Percentiles rank a stretch among this genome's conserved stretches.
Evolutionary conservation across 2,113 vertebrate genomes (phyloP).

Genomic region (Myocastor coypus): DNA sequence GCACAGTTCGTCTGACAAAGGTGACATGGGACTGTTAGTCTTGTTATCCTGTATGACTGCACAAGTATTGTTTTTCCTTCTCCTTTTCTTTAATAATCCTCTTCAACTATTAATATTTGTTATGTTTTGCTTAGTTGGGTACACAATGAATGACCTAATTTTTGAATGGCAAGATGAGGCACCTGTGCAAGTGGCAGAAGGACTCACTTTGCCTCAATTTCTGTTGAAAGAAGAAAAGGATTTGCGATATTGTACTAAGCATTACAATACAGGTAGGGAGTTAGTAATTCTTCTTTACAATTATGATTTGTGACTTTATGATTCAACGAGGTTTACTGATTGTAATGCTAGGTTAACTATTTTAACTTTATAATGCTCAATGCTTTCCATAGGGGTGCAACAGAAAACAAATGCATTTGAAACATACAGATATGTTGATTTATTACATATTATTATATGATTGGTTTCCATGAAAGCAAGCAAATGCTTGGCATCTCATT

Average conservation of each 20-base stretch:
- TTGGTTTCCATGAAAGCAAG: neutral
- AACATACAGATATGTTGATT: neutral
- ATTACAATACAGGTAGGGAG: constrained; percentile 96
- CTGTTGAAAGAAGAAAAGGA: constrained; percentile 97
- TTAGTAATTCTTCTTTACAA: neutral
- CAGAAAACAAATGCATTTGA: neutral
- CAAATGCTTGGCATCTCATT: neutral
- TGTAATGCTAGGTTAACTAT: neutral
- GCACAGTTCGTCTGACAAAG: neutral
- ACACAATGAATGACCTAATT: constrained; percentile 99
- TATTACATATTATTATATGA: neutral
- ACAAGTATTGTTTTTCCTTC: neutral
- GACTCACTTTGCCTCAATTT: constrained; percentile 97
- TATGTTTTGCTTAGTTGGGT: constrained; percentile 92
- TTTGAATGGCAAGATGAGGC: constrained; percentile 99
- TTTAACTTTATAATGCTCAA: neutral
- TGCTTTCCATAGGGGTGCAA: neutral
- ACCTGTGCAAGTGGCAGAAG: constrained; percentile 97
- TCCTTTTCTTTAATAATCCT: constrained; percentile 7
- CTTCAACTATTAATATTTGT: neutral
- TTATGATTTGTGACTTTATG: neutral
- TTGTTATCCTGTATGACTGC: neutral
- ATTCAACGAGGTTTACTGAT: constrained; percentile 1
- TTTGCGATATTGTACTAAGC: constrained; percentile 96
- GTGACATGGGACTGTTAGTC: neutral